phyloP scores from a whole-genome alignment of 2,113 vertebrate genomes.

The Collichthys lucidus region DNA sequence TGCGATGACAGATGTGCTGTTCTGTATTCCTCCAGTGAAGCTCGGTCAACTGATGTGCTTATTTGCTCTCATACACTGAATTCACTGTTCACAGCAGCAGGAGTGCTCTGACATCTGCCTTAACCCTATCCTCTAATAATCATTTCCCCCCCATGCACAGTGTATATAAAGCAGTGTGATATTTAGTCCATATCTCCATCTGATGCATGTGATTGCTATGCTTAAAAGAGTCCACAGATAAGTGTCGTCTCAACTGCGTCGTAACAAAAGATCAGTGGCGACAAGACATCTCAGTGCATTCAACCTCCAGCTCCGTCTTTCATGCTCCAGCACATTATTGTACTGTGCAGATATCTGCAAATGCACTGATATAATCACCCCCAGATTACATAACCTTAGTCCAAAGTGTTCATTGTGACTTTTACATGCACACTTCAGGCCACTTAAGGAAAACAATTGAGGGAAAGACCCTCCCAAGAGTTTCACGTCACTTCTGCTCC shows the following conservation, averaged over 20 bases:
- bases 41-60: slow-evolving; percentile 11
- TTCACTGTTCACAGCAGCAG: slow-evolving; percentile 16
- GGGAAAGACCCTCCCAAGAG: slow-evolving; percentile 28
- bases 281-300: slow-evolving; percentile 34
- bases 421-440: slow-evolving; percentile 29
- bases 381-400: slow-evolving; percentile 64
- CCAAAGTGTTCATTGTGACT: slow-evolving; percentile 48
- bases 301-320: slow-evolving; percentile 38
- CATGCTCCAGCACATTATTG: slow-evolving; percentile 61
- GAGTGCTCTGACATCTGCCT: neutral
- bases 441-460: slow-evolving; percentile 36
- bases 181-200: slow-evolving; percentile 1
- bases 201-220: neutral
- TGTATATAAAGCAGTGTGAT: neutral
- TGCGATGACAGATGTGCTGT: slow-evolving; percentile 16
- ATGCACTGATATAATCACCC: slow-evolving; percentile 65
- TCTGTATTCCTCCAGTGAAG: slow-evolving; percentile 18
- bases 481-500: slow-evolving; percentile 19
- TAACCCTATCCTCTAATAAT: neutral
- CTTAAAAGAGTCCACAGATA: neutral
- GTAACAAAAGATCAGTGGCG: slow-evolving; percentile 33
- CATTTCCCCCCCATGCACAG: neutral
- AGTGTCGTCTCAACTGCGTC: neutral
- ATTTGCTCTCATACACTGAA: slow-evolving; percentile 21
- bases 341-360: slow-evolving; percentile 66